Evolutionary conservation across 1,140 invertebrate species (phyloP), one percentile per base, ranked within the genome.

Genomic region (Luehdorfia chinensis): DNA sequence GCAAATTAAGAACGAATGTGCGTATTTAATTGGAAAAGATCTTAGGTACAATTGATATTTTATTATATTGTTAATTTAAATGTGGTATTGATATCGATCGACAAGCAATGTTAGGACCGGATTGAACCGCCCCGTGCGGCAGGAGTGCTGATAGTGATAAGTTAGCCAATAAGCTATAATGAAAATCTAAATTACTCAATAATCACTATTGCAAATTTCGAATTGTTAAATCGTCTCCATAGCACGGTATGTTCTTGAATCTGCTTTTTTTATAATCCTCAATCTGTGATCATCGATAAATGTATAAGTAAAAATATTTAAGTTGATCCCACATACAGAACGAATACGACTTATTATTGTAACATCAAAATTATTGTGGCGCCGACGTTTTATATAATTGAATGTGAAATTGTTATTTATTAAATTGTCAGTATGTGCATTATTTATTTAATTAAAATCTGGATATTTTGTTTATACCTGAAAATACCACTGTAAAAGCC

Each of bases 31-130:
- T 73, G 77, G 72, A 77, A 79, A 77, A 80, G 76, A 83, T 84
- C 77, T 84, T 85, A 86, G 83, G 79, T 84, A 86, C 77, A 86
- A 86, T 86, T 84, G 80, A 84, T 84, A 81, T 84, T 84, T 81
- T 84, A 81, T 77, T 80, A 77, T 78, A 78, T 80, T 81, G 77
- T 85, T 86, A 77, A 84, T 80, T 80, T 86, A 86, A 84, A 80
- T 68, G 75, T 78, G 75, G 79, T 84, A 83, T 78, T 76, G 79
- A 84, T 84, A 78, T 78, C 74, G 71, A 80, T 67, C 71, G 74
- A 80, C 64, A 81, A 84, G 81, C 81, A 84, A 81, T 84, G 75
- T 75, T 76, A 72, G 61, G 66, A 74, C 59, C 53, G 60, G 56
- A 54, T 66, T 50, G 59, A 47, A 70, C 63, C 68, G 70, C 53